Evolutionary conservation across 1,140 invertebrate genomes (phyloP), one percentile per base, ranked within the genome.

Genomic region (Aphaenogaster ashmeadi): DNA sequence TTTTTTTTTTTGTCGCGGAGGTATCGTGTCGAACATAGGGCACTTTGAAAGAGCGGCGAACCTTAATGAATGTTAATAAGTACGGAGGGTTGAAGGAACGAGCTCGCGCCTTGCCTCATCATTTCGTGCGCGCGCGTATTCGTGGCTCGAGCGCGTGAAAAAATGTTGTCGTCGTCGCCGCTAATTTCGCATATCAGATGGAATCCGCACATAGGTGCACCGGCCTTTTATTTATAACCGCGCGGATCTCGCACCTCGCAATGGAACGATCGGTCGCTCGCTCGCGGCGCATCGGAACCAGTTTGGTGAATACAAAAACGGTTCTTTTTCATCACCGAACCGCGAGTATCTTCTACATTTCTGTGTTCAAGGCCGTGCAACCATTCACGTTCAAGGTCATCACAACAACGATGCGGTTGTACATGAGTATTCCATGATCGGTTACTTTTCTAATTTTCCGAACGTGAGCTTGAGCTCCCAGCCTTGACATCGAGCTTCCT

Each of bases 341-440:
- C 27, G 67, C 80, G 69, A 62, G 72, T 84, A 62, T 84, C 80
- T 84, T 84, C 80, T 62, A 75, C 27, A 84, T 74, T 84, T 86
- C 75, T 79, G 58, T 47, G 41, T 64, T 58, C 75, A 66, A 86
- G 84, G 84, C 62, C 84, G 54, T 44, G 38, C 47, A 56, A 66
- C 60, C 47, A 80, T 64, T 80, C 60, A 80, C 41, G 75, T 86
- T 86, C 84, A 86, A 81, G 84, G 60, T 66, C 47, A 13, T 21
- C 54, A 56, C 36, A 67, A 86, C 38, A 86, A 67, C 54, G 69
- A 60, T n/a, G 41, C 67, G 27, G 11, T 74, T 74, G 54, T 58
- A 18, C 13, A 52, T 27, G 41, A 47, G 41, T 74, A 58, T 47
- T 58, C 11, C 41, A n/a, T 67, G 69, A 84, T 33, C 66, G 64